Evolutionary conservation across 2,797 vertebrate species (phyloP), one percentile per base, ranked within the genome.

Genomic region (Morus bassanus): DNA sequence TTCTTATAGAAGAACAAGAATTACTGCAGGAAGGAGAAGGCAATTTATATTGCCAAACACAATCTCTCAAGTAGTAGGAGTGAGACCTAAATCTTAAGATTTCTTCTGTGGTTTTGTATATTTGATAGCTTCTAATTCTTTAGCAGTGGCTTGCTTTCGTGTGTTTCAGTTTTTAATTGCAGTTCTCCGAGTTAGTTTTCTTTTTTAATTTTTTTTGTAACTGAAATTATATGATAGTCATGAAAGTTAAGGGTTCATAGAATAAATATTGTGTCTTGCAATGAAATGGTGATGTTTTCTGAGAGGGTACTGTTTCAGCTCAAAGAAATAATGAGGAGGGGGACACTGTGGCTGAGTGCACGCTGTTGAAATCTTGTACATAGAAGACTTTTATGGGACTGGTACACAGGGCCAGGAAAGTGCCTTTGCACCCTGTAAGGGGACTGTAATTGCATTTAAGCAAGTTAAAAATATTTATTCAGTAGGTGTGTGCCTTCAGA

Each of bases 381-480:
- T 7, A 45, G 48, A 18, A 25, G 28, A 6, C 13, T 83, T 85
- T 41, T 59, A 18, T 19, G 18, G 28, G 11, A 48, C 87, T 6
- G 0, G 18, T 53, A 15, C 19, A 8, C 18, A 12, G 30, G 28
- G 43, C 19, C 24, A 41, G 33, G 6, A 78, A 89, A 65, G 43
- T 21, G 6, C 8, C 25, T 37, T 92, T 74, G 31, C 17, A n/a
- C 25, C 8, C 1, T 43, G 27, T 57, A 81, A 92, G 82, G n/a
- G 64, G 45, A 37, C 45, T 85, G 17, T 41, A 27, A 67, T 19
- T 70, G 39, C 10, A 82, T 79, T 91, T 88, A 41, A 60, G 21
- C 33, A 82, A 85, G 51, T 72, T 85, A 74, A 91, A 91, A 96
- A 68, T 80, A 59, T 46, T 76, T 81, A 56, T 87, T 89, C 74